Base-by-base conservation (phyloP, 2,113 vertebrate species). In the Rallus limicola region DNA sequence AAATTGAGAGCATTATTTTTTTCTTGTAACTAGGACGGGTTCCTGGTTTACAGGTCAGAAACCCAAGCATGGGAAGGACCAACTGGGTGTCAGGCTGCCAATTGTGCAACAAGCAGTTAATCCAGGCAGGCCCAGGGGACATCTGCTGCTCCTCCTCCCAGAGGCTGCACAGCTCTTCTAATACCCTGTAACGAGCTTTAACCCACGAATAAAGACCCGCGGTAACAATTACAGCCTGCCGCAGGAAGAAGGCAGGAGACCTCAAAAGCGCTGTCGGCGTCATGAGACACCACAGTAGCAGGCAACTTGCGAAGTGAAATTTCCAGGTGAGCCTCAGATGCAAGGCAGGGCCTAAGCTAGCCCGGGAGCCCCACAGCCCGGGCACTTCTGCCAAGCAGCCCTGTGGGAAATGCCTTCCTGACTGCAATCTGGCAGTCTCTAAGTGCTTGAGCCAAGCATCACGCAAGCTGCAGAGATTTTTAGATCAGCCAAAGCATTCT, bases 171-270 rank as follows among this genome's bases (percentile, higher is more conserved):
- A 28, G 82, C 55, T n/a, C 75, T 88, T 93, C 75, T 93, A 76
- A 88, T 70, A 65, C 50, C 31, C 75, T 58, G 50, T 79, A 92
- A 94, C 93, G 85, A 95, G 88, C 88, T 92, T 92, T 95, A 94
- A 69, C 3, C 82, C 42, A 1, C 31, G 86, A 84, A 67, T 83
- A 86, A 81, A 88, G 68, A 60, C 63, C 64, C 50, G 19, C 75
- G 69, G 36, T 78, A 76, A 48, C 85, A 72, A 62, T 60, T 68
- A 52, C 55, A 80, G 8, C 13, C 33, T 82, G 68, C 48, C 86
- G 40, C 28, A 40, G 76, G 80, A 80, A n/a, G 55, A 90, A 95
- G 38, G 53, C 38, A 86, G 88, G 80, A 58, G 79, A 55, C 46
- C 56, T 88, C 31, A 40, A 56, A n/a, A 81, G 76, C 36, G 55